These are phyloP conservation scores for Ochropleura plecta DNA, from an alignment of 2,888 invertebrate genomes.

Conservation along the genomic window DNA sequence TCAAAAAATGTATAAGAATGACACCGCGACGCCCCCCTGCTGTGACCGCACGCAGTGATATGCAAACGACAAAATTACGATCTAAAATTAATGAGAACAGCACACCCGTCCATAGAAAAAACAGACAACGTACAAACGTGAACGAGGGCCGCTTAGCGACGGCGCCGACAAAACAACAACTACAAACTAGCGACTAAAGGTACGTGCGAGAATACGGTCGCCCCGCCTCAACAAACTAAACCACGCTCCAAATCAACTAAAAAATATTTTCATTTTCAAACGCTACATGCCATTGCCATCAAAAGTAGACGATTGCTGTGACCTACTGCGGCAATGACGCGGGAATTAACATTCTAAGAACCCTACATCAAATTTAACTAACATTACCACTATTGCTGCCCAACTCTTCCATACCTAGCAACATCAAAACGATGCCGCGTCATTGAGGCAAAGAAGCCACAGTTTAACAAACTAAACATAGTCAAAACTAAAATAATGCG, in stretches of 20 bases:
- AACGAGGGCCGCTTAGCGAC: conserved; percentile 75
- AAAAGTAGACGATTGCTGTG: conserved; percentile 62
- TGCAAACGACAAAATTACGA: conserved; percentile 85
- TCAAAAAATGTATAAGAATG: conserved; percentile 78
- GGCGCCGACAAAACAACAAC: conserved; percentile 77
- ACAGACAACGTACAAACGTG: conserved; percentile 72
- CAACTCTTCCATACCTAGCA: conserved; percentile 18
- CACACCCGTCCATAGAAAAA: conserved; percentile 72
- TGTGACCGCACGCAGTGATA: conserved; percentile 83
- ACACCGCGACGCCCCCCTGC: conserved; percentile 74
- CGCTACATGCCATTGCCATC: conserved; percentile 68
- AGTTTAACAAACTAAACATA: conserved; percentile 70
- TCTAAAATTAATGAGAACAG: conserved; percentile 76
- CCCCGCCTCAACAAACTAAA: conserved; percentile 80
- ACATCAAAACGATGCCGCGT: conserved; percentile 59
- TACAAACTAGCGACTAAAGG: conserved; percentile 82
- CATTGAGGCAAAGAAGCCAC: conserved; percentile 48
- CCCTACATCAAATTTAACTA: conserved; percentile 55
- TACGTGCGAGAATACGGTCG: conserved; percentile 73
- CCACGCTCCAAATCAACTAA: conserved; percentile 80
- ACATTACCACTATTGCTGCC: conserved; percentile 55
- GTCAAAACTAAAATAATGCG: conserved; percentile 79
- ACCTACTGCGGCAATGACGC: conserved; percentile 46
- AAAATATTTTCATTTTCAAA: conserved; percentile 77
- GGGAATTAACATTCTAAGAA: conserved; percentile 51